These are phyloP conservation scores for Drosophila bifasciata DNA, from an alignment of 1,140 invertebrate genomes.

Conservation along the genomic window DNA sequence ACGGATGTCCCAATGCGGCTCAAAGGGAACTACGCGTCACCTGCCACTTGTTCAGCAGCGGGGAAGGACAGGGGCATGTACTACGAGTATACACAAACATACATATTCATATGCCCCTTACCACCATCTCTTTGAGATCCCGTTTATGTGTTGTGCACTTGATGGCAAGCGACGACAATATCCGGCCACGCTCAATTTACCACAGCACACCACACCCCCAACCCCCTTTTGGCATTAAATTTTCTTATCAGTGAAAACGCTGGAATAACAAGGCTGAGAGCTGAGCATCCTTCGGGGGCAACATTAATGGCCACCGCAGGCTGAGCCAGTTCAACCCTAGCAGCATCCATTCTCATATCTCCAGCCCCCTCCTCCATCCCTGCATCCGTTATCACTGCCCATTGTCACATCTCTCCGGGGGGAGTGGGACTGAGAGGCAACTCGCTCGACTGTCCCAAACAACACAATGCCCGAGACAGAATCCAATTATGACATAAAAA, in stretches of 20 bases:
- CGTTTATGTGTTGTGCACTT: constrained; percentile 22
- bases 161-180: constrained; percentile 51
- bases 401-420: constrained; percentile 67
- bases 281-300: constrained; percentile 30
- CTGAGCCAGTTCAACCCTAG: constrained; percentile 34
- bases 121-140: neutral
- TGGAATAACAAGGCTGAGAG: constrained; percentile 57
- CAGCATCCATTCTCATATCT: constrained; percentile 9
- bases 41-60: neutral
- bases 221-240: constrained; percentile 52
- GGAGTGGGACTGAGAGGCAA: neutral
- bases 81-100: too few relatives aligned
- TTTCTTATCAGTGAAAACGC: constrained; percentile 67
- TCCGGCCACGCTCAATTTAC: constrained; percentile 72
- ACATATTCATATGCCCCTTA: neutral
- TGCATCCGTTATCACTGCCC: constrained; percentile 60
- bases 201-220: constrained; percentile 12
- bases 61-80: too few relatives aligned
- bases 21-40: neutral
- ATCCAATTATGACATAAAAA: constrained; percentile 83
- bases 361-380: neutral
- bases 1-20: too few relatives aligned
- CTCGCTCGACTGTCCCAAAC: neutral
- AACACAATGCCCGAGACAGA: constrained; percentile 44
- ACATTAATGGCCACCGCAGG: constrained; percentile 61